These are phyloP conservation scores for Muscicapa striata DNA, from an alignment of 2,797 vertebrate genomes.

Conservation along the genomic window DNA sequence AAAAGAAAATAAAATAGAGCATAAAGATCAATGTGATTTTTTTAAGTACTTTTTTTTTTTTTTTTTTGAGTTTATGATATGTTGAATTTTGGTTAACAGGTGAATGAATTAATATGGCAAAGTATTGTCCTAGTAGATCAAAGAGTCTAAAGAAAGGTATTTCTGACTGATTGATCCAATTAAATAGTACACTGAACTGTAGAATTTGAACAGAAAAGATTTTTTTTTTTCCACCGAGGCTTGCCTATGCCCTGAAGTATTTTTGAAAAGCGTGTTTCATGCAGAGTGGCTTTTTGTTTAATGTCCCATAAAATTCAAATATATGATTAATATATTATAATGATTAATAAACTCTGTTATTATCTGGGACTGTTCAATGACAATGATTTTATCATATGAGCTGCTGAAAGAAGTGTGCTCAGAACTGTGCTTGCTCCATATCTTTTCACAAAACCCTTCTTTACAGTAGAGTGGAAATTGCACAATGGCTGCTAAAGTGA, in stretches of 20 bases:
- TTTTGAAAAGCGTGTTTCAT: slow-evolving; percentile 7
- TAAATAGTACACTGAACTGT: background rate
- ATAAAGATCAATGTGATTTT: background rate
- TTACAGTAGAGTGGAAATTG: background rate
- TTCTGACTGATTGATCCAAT: background rate
- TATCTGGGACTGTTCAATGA: background rate
- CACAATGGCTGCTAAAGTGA: background rate
- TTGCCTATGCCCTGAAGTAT: background rate
- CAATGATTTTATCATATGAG: background rate
- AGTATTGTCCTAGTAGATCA: background rate
- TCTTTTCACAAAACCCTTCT: background rate
- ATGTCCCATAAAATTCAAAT: slow-evolving; percentile 13
- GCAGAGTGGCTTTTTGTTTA: background rate
- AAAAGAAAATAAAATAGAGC: background rate
- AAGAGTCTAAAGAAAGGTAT: background rate
- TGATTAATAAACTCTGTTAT: slow-evolving; percentile 14
- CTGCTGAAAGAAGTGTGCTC: background rate
- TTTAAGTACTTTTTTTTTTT: background rate
- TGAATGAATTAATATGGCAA: background rate
- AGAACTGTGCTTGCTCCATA: background rate
- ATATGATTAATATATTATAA: background rate
- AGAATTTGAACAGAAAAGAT: background rate
- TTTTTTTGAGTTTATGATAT: background rate
- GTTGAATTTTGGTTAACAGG: background rate
- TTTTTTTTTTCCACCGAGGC: background rate